Conservation (phyloP, 2,113 vertebrate genomes). For the Vulpes vulpes region DNA sequence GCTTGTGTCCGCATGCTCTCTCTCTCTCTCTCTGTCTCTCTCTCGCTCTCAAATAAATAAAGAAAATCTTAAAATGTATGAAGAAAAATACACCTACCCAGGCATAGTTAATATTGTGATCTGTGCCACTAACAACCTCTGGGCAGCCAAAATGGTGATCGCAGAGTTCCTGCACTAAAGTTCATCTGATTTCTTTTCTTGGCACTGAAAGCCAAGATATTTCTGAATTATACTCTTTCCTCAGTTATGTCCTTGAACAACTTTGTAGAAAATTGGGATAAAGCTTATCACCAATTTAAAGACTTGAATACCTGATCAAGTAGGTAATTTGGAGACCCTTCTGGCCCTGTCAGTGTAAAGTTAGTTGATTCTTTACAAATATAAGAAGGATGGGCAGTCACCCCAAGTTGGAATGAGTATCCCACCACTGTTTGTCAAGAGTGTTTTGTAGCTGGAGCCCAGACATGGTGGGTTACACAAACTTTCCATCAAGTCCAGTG, state of each 20-base stretch:
- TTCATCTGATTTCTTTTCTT: conserved; percentile 5
- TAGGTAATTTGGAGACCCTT: neutral
- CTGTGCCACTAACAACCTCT: neutral
- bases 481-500: neutral
- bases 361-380: neutral
- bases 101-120: neutral
- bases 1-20: neutral
- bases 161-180: neutral
- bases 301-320: neutral
- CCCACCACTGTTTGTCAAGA: neutral
- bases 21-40: neutral
- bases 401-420: neutral
- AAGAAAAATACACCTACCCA: neutral
- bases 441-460: neutral
- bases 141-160: neutral
- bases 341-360: neutral
- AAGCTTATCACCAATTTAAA: neutral
- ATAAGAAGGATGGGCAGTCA: neutral
- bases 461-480: neutral
- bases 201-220: neutral
- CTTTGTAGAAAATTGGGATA: neutral
- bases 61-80: neutral
- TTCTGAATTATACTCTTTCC: neutral
- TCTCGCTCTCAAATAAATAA: neutral
- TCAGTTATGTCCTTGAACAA: neutral